phyloP scores from a whole-genome alignment of 2,888 invertebrate genomes.

The Nineta flava region DNA sequence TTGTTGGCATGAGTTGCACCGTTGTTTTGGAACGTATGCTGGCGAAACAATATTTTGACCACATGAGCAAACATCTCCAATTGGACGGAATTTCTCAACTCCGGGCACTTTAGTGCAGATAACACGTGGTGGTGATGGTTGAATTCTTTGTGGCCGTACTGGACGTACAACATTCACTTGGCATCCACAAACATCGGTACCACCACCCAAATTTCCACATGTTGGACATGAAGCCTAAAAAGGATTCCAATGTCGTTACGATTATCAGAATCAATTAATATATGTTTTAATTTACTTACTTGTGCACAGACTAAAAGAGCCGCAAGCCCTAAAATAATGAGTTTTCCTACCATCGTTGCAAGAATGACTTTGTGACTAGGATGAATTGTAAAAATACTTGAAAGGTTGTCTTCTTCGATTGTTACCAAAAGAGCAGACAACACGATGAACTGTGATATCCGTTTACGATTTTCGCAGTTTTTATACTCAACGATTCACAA shows the following conservation, averaged over 20 bases:
- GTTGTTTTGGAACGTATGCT: slow-evolving; percentile 22
- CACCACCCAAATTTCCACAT: slow-evolving; percentile 17
- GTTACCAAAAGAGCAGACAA: not conserved
- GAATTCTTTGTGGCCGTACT: slow-evolving; percentile 15
- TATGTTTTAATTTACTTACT: not conserved
- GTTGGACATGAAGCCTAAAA: slow-evolving; percentile 9
- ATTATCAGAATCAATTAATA: not conserved
- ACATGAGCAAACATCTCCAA: slow-evolving; percentile 21
- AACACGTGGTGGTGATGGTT: slow-evolving; percentile 13
- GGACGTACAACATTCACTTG: slow-evolving; percentile 22
- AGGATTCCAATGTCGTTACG: not conserved
- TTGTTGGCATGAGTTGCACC: slow-evolving; percentile 14
- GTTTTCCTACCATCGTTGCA: not conserved
- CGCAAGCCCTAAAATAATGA: not conserved
- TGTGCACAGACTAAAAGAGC: not conserved
- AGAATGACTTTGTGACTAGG: not conserved
- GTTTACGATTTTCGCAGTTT: not conserved
- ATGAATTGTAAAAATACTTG: not conserved
- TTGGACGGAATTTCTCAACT: slow-evolving; percentile 15
- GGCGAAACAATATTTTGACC: slow-evolving; percentile 23
- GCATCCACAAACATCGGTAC: slow-evolving; percentile 18
- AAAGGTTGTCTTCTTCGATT: not conserved
- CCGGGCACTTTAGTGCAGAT: slow-evolving; percentile 14
- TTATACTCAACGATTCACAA: not conserved
- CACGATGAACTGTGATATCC: not conserved